Base-by-base conservation (phyloP, 2,888 invertebrate genomes). In the Netelia inedita region DNA sequence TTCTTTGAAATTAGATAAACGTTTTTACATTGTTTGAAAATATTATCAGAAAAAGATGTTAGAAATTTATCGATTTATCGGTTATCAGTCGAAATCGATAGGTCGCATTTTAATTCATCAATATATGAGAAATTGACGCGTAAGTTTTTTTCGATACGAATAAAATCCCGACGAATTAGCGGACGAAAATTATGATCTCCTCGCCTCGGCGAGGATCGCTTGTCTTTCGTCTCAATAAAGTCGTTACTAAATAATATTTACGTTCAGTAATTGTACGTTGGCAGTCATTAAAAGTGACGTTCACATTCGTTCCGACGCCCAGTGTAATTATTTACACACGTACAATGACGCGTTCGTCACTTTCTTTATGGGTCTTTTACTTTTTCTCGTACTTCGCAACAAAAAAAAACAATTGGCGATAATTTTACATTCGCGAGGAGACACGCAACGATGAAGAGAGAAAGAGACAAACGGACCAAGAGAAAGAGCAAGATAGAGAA, bases 231-330 rank as follows among this genome's bases (percentile, higher is more conserved):
- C 69, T 55, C 53, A 50, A 71, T 57, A 71, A 71, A 71, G 11
- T 35, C 55, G 6, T 55, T 35, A 35, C 28, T 35, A 16, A 71
- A 71, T 55, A 46, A 14, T 71, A 71, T 71, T 71, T 71, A 53
- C 53, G 53, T 19, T 55, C 55, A 35, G 19, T 55, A 71, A 53
- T 71, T 71, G 55, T 55, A 53, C 55, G 55, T 71, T 71, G 35
- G 57, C 16, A 57, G 57, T 41, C 35, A 57, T 14, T 57, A 57
- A 55, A 71, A 71, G 57, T 71, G 57, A 19, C 57, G 35, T 61
- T 61, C 21, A 53, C n/a, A 50, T 28, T 21, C 43, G 35, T 71
- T 69, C 50, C 35, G 23, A 69, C 16, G 35, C 5, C 76, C 28
- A 16, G 43, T 55, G 68, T 68, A 57, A 69, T 71, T 23, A 53